Percentiles rank a stretch among this genome's conserved stretches.
phyloP scores from a whole-genome alignment of 2,888 invertebrate species.

The Sepioteuthis lessoniana region DNA sequence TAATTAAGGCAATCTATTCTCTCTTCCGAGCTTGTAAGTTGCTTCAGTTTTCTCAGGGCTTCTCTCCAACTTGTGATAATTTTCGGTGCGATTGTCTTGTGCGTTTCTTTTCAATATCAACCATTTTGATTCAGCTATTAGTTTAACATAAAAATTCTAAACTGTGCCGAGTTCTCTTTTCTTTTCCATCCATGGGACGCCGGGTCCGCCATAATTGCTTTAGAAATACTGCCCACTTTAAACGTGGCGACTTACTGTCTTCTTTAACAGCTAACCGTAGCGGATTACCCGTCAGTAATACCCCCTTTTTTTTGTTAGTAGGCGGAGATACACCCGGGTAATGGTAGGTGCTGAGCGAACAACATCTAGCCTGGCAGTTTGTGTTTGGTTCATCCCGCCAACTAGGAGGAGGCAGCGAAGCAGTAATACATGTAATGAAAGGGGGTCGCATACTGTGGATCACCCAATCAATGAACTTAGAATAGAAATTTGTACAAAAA shows the following conservation, averaged over 20 bases:
- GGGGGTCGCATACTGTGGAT: not conserved
- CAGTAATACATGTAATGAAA: not conserved
- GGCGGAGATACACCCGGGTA: conserved; percentile 16
- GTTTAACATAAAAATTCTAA: not conserved
- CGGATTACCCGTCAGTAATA: not conserved
- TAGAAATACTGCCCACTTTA: not conserved
- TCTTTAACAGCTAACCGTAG: not conserved
- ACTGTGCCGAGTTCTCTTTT: not conserved
- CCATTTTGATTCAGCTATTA: not conserved
- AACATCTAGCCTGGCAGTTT: not conserved
- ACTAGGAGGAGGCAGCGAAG: not conserved
- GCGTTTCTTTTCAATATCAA: not conserved
- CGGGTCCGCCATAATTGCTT: not conserved
- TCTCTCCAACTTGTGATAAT: not conserved
- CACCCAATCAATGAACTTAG: not conserved
- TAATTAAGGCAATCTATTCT: not conserved
- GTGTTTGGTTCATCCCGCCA: not conserved
- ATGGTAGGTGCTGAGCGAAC: not conserved
- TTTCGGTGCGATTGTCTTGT: not conserved
- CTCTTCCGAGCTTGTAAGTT: not conserved
- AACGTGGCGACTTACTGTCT: not conserved
- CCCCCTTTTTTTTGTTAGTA: not conserved
- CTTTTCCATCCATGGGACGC: not conserved
- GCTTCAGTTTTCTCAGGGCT: not conserved
- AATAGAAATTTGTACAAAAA: not conserved